Conservation (phyloP, 2,113 vertebrate genomes). For the Misgurnus mizolepis region DNA sequence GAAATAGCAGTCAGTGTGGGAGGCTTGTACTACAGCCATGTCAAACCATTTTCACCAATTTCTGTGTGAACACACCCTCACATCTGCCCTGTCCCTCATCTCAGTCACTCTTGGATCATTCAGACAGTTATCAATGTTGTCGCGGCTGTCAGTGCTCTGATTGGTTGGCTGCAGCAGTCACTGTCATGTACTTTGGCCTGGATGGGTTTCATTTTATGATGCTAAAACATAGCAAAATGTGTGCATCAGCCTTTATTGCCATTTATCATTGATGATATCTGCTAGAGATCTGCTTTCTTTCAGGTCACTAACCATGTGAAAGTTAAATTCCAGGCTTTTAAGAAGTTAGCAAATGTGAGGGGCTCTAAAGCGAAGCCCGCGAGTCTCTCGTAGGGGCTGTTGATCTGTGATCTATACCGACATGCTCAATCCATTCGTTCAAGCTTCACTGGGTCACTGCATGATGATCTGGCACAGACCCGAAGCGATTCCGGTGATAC, state of each 20-base stretch:
- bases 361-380: slow-evolving; percentile 33
- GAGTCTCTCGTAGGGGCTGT: slow-evolving; percentile 46
- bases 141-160: not conserved
- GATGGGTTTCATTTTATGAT: not conserved
- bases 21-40: not conserved
- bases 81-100: not conserved
- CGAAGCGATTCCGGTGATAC: slow-evolving; percentile 58
- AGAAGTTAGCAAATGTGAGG: slow-evolving; percentile 2
- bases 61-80: not conserved
- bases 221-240: not conserved
- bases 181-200: not conserved
- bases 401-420: slow-evolving; percentile 66
- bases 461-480: slow-evolving; percentile 67
- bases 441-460: slow-evolving; percentile 67
- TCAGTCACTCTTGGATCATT: not conserved
- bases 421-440: slow-evolving; percentile 65
- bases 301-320: not conserved
- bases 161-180: not conserved
- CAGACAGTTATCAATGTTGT: slow-evolving; percentile 14
- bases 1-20: not conserved
- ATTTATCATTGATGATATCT: not conserved
- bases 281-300: not conserved
- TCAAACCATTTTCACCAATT: not conserved
- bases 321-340: slow-evolving; percentile 20
- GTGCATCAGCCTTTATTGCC: not conserved